Evolutionary conservation across 2,113 vertebrate genomes (phyloP), one percentile per base, ranked within the genome.

Genomic region (Telmatochromis brichardi): DNA sequence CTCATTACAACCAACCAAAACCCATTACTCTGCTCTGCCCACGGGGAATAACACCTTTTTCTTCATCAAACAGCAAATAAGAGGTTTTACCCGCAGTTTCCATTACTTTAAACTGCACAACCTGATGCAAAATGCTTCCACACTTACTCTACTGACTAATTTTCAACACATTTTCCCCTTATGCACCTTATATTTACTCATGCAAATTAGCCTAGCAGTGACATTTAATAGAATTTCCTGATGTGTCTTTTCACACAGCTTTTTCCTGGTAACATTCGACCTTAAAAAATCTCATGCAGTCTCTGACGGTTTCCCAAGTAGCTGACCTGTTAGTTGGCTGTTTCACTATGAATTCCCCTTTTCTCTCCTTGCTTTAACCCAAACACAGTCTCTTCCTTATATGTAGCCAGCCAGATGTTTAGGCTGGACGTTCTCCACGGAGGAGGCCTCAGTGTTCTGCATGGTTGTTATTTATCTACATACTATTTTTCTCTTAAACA

Each of bases 1-100:
- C 88, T 94, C 91, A 93, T 95, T 94, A 96, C 88, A 91, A 91
- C 84, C 89, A 89, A 80, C 89, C 90, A 82, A 92, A 93, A 81
- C 87, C 90, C 90, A 94, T 95, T 94, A 92, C 86, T 86, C 58
- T 68, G 79, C 83, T 86, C 88, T 83, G 85, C 90, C 88, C 81
- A 87, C 23, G 2, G 94, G 92, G 79, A 92, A 90, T 83, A 94
- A 94, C 92, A 93, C 94, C 94, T 94, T 94, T 86, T 86, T 90
- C 90, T 90, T 92, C 93, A 94, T 93, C 90, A 91, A 86, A 78
- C 84, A 85, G 85, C 31, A 23, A 93, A 90, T 86, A 81, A 86
- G 83, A 86, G 85, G 86, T 88, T 80, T 89, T 92, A 89, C 53
- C 84, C 88, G 37, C 78, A 84, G 53, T 92, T 93, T 90, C 88